phyloP scores from a whole-genome alignment of 1,140 invertebrate species.

The Cydia strobilella region DNA sequence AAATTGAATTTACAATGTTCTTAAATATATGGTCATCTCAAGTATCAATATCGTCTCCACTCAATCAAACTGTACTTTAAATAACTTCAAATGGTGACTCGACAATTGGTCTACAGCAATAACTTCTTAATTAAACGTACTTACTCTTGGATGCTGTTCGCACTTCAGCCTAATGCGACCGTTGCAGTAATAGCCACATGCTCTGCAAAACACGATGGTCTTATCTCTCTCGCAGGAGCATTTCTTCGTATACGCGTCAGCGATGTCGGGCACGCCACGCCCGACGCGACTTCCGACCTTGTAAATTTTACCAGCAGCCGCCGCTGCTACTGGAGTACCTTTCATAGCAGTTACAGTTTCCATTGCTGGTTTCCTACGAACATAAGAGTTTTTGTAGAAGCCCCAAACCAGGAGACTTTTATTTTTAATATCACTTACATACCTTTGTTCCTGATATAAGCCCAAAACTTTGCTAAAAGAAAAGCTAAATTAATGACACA shows the following conservation, averaged over 20 bases:
- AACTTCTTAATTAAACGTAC: conserved; percentile 35
- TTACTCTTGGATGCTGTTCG: conserved; percentile 64
- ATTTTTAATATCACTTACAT: conserved; percentile 1
- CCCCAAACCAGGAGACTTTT: too few relatives aligned
- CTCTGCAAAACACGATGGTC: conserved; percentile 67
- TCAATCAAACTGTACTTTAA: not conserved
- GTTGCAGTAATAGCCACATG: conserved; percentile 70
- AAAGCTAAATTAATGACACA: not conserved
- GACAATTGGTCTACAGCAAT: not conserved
- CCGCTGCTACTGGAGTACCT: conserved; percentile 60
- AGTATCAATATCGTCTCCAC: too few relatives aligned
- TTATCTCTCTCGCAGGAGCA: conserved; percentile 67
- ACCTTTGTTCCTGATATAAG: not conserved
- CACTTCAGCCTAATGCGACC: conserved; percentile 66
- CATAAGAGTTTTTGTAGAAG: not conserved
- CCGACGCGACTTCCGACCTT: conserved; percentile 53
- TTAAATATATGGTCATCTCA: too few relatives aligned
- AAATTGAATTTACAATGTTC: not conserved
- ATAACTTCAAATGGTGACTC: not conserved
- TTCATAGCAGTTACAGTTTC: conserved; percentile 46
- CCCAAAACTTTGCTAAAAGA: not conserved
- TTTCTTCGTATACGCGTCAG: conserved; percentile 51
- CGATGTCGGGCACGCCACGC: conserved; percentile 63
- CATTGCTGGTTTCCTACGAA: conserved; percentile 38
- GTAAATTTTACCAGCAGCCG: conserved; percentile 56